Percentiles rank a stretch among this genome's conserved stretches.
These are phyloP conservation scores for Drosophila ananassae DNA, from an alignment of 1,140 invertebrate species.

Conservation along the genomic window DNA sequence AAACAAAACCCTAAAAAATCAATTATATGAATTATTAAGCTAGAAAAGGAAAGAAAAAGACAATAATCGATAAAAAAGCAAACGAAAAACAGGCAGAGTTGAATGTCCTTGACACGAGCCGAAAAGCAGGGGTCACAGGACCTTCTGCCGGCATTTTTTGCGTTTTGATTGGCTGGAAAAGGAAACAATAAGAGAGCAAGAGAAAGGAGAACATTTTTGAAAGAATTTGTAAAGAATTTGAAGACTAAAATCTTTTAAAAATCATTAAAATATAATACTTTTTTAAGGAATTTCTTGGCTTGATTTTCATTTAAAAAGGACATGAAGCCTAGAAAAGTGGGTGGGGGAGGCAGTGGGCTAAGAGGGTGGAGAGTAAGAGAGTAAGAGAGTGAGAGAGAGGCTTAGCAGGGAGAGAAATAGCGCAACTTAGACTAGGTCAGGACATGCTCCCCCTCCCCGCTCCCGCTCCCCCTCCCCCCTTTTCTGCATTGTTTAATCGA, in stretches of 20 bases:
- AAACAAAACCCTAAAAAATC: background rate
- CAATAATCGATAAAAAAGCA: slow-evolving; percentile 52
- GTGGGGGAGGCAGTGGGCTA: background rate
- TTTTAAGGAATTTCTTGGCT: background rate
- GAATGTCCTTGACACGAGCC: slow-evolving; percentile 69
- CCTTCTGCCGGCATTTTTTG: slow-evolving; percentile 15
- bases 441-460: slow-evolving; percentile 20
- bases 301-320: background rate
- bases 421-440: slow-evolving; percentile 67
- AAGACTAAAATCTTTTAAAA: background rate
- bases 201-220: background rate
- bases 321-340: background rate
- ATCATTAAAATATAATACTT: background rate
- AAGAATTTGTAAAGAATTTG: background rate
- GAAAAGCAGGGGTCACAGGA: slow-evolving; percentile 37
- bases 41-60: background rate
- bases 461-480: background rate
- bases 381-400: slow-evolving; percentile 1
- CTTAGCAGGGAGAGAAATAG: slow-evolving; percentile 4
- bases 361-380: background rate
- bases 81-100: slow-evolving; percentile 39
- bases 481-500: slow-evolving; percentile 67
- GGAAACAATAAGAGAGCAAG: background rate
- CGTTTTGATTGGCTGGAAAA: slow-evolving; percentile 27
- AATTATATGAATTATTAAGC: background rate